A percentile compares a stretch with the other conserved stretches of the same genome.
Evolutionary conservation across 2,888 invertebrate species (phyloP).

Genomic region (Lepidonotus clava): DNA sequence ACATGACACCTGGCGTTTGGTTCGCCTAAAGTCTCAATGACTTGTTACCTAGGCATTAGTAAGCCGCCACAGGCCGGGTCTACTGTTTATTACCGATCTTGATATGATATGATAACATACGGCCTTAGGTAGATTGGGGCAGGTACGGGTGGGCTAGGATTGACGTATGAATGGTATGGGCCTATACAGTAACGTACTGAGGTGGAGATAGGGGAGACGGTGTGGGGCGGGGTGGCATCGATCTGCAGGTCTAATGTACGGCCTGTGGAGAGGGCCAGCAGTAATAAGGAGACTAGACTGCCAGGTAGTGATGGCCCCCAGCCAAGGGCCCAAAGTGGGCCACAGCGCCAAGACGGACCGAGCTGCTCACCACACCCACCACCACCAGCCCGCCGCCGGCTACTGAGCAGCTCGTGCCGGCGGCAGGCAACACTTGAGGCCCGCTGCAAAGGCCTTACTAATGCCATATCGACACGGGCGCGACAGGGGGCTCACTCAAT

Average conservation of each 20-base stretch:
- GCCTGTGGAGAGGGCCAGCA: background rate
- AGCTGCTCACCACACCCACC: background rate
- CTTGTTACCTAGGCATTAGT: too few relatives aligned
- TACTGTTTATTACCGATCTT: too few relatives aligned
- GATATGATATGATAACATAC: too few relatives aligned
- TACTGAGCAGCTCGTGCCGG: background rate
- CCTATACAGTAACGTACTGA: too few relatives aligned
- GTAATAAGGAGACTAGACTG: background rate
- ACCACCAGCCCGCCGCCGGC: background rate
- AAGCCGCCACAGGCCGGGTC: too few relatives aligned
- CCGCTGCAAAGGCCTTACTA: background rate
- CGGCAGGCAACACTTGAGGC: too few relatives aligned
- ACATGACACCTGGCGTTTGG: too few relatives aligned
- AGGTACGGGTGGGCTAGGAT: too few relatives aligned
- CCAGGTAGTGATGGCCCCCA: conserved; percentile 3
- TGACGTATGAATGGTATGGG: too few relatives aligned
- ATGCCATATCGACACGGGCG: background rate
- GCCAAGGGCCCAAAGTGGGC: background rate
- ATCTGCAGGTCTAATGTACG: conserved; percentile 16
- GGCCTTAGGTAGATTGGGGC: background rate
- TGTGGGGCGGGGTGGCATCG: background rate
- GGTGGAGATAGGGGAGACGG: too few relatives aligned
- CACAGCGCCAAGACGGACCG: background rate
- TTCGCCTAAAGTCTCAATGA: too few relatives aligned
- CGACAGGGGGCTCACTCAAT: background rate